Evolutionary conservation across 2,113 vertebrate species (phyloP).

Genomic region (Cinclus mexicanus): DNA sequence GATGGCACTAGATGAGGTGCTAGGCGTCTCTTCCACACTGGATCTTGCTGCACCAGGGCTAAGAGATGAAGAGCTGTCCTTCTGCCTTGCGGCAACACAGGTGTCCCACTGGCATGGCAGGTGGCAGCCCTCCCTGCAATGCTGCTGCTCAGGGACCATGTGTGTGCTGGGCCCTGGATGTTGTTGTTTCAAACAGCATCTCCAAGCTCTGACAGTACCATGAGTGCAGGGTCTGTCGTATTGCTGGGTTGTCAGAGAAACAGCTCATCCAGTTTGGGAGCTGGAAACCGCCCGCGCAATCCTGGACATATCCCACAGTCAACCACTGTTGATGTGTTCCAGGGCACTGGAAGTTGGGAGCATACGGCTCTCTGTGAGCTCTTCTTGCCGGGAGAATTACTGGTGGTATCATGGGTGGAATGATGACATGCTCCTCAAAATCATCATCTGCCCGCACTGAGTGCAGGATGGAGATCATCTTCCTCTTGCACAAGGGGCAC

Average conservation of each 20-base stretch:
- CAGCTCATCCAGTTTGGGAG: neutral
- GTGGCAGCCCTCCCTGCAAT: rapidly evolving
- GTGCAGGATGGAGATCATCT: neutral
- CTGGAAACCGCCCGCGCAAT: rapidly evolving
- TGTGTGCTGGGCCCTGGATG: neutral
- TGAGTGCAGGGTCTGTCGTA: neutral
- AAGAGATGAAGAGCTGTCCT: neutral
- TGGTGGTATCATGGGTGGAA: neutral
- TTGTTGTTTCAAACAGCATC: neutral
- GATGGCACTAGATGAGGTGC: neutral
- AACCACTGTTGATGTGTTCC: rapidly evolving
- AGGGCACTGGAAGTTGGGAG: neutral
- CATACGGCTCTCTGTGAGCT: neutral
- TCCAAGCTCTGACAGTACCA: neutral
- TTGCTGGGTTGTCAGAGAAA: neutral
- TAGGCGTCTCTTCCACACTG: neutral
- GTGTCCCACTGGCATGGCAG: neutral
- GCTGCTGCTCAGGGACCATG: neutral
- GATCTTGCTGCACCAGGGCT: neutral
- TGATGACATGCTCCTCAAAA: neutral
- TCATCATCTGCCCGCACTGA: neutral
- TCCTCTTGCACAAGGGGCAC: neutral
- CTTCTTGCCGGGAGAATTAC: rapidly evolving
- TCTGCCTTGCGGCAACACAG: neutral
- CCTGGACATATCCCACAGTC: rapidly evolving